A percentile compares a stretch with the other conserved stretches of the same genome.
Evolutionary conservation across 2,113 vertebrate genomes (phyloP).

Genomic region (Sceloporus undulatus): DNA sequence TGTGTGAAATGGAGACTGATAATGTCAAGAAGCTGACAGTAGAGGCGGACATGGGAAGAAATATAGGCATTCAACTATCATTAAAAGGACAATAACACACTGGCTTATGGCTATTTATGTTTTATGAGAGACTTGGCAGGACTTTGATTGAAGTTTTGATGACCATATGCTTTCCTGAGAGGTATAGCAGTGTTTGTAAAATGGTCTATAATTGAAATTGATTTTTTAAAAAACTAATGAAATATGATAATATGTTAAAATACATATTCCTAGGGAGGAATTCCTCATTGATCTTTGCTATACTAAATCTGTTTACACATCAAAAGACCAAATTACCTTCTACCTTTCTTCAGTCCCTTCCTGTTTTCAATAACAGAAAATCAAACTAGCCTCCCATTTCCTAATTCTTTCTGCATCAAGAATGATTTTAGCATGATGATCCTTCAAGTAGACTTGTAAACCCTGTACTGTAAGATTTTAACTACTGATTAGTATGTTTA

Average conservation of each 20-base stretch:
- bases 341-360: constrained; percentile 64
- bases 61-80: constrained; percentile 64
- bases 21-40: constrained; percentile 61
- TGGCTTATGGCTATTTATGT: constrained; percentile 73
- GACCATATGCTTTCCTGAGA: constrained; percentile 74
- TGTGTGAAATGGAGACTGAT: neutral
- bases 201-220: constrained; percentile 75
- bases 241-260: constrained; percentile 75
- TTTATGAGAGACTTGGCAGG: constrained; percentile 69
- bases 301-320: constrained; percentile 74
- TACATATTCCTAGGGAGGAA: constrained; percentile 66
- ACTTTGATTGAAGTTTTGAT: constrained; percentile 75
- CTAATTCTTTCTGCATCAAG: constrained; percentile 43
- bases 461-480: constrained; percentile 16
- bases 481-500: constrained; percentile 8
- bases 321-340: constrained; percentile 70
- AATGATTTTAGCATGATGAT: constrained; percentile 35
- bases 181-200: constrained; percentile 68
- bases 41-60: constrained; percentile 33
- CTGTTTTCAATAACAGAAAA: constrained; percentile 63
- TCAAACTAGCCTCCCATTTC: constrained; percentile 44
- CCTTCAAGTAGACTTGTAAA: constrained; percentile 40
- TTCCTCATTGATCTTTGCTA: constrained; percentile 72
- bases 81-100: constrained; percentile 73
- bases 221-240: constrained; percentile 73